Percentiles rank a stretch among this genome's conserved stretches.
Conservation (phyloP, 2,888 invertebrate genomes). For the Sinohyriopsis cumingii region DNA sequence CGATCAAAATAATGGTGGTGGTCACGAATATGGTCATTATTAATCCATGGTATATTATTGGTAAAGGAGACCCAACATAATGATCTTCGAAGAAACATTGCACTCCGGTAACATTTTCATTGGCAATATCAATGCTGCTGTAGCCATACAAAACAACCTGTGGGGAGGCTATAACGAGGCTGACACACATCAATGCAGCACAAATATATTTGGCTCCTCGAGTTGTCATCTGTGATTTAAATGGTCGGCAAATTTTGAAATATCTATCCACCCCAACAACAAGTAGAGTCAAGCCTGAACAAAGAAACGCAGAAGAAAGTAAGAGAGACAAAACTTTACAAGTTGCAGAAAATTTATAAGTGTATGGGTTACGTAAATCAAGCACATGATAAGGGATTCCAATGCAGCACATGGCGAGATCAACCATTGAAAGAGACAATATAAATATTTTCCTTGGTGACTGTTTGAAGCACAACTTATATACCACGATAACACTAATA, state of each 20-base stretch:
- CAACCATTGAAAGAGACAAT: conserved; percentile 3
- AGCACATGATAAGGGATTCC: conserved; percentile 13
- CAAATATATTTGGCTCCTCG: conserved; percentile 19
- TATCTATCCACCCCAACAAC: conserved; percentile 19
- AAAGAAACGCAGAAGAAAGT: not conserved
- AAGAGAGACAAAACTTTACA: conserved; percentile 8
- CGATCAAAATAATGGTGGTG: conserved; percentile 13
- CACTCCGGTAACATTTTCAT: conserved; percentile 17
- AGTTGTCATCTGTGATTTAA: conserved; percentile 29
- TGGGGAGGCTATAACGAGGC: conserved; percentile 23
- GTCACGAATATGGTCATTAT: conserved; percentile 28
- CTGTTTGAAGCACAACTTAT: no score
- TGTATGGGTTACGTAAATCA: conserved; percentile 6
- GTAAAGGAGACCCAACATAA: conserved; percentile 19
- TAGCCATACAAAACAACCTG: conserved; percentile 38
- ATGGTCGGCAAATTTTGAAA: conserved; percentile 39
- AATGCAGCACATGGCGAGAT: conserved; percentile 4
- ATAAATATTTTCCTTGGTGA: conserved; percentile 2
- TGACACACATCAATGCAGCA: not conserved
- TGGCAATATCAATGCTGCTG: conserved; percentile 24
- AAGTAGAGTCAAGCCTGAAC: conserved; percentile 5
- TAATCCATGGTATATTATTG: conserved; percentile 27
- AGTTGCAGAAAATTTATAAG: not conserved
- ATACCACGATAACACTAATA: no score
- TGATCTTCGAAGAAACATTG: conserved; percentile 36